Evolutionary conservation across 2,888 invertebrate species (phyloP), one percentile per base, ranked within the genome.

Genomic region (Meganola albula): DNA sequence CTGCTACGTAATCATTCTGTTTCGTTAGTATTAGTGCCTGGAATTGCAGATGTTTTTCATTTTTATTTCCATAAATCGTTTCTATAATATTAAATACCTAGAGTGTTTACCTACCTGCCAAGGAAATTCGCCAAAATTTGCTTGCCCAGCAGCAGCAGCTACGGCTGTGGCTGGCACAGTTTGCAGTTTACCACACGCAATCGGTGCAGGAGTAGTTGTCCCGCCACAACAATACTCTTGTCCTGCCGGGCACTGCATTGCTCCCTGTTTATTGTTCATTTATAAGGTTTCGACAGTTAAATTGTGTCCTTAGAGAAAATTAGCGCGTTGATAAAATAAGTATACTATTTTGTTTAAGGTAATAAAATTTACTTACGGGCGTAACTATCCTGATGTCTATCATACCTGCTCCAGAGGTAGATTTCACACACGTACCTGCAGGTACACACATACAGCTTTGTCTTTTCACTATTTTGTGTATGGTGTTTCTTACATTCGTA

Each of bases 91-190:
- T n/a, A n/a, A n/a, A n/a, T n/a, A n/a, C n/a, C n/a, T n/a, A n/a
- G n/a, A n/a, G n/a, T n/a, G 16, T 16, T 16, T 24, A n/a, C 24
- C 7, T 31, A 90, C 91, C 79, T 90, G 90, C 93, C 93, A 93
- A 2, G 93, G 93, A 69, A 89, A 92, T 49, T 90, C 90, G 8
- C 92, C 93, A 53, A 87, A 91, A 40, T 76, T 80, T 6, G 92
- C 89, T 66, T 89, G 88, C 1, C 90, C 91, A 0, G 82, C 67
- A 3, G 68, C 53, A 1, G 75, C 68, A 10, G 72, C 53, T 1
- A 82, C 63, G 2, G 72, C 63, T 3, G 73, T 64, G 1, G 66
- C 45, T 1, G 79, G 76, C 0, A 72, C 73, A 1, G 70, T 49
- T 40, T 82, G 79, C 26, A 83, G 47, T 7, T 62, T 69, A 1